Conservation (phyloP, 2,888 invertebrate genomes). For the Melieria picta region DNA sequence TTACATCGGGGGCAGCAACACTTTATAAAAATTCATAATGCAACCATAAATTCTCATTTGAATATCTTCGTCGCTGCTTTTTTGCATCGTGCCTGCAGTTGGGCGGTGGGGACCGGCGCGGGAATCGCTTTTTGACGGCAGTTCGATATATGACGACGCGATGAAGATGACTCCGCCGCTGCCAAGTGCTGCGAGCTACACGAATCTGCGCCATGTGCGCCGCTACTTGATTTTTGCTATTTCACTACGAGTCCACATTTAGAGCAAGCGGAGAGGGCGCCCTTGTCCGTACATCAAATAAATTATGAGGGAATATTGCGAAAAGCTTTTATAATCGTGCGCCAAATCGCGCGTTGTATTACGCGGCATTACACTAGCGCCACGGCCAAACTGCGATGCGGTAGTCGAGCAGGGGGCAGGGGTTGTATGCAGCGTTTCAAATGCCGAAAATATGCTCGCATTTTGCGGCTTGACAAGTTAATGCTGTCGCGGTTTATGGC, state of each 20-base stretch:
- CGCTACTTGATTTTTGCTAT: slow-evolving; percentile 36
- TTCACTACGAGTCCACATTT: slow-evolving; percentile 35
- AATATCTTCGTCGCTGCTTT: slow-evolving; percentile 45
- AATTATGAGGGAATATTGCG: slow-evolving; percentile 64
- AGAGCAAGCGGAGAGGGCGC: slow-evolving; percentile 17
- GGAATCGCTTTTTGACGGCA: too few species aligned
- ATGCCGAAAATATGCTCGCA: slow-evolving; percentile 62
- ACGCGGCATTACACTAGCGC: slow-evolving; percentile 55
- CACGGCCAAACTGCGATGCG: not conserved
- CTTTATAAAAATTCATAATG: slow-evolving; percentile 62
- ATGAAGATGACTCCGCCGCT: slow-evolving; percentile 29
- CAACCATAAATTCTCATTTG: slow-evolving; percentile 64
- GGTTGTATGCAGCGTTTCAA: slow-evolving; percentile 41
- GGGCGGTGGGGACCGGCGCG: not conserved
- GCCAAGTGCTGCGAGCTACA: not conserved
- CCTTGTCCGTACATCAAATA: slow-evolving; percentile 49
- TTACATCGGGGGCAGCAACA: slow-evolving; percentile 46
- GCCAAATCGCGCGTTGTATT: slow-evolving; percentile 61
- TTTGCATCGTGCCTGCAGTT: not conserved
- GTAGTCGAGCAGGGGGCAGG: too few species aligned
- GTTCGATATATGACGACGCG: slow-evolving; percentile 32
- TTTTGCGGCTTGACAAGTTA: slow-evolving; percentile 59
- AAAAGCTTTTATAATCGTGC: slow-evolving; percentile 65
- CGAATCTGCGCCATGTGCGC: slow-evolving; percentile 8
- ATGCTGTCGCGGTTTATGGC: slow-evolving; percentile 45